Conservation (phyloP, 2,113 vertebrate genomes). For the Coptodon bakossiorum region DNA sequence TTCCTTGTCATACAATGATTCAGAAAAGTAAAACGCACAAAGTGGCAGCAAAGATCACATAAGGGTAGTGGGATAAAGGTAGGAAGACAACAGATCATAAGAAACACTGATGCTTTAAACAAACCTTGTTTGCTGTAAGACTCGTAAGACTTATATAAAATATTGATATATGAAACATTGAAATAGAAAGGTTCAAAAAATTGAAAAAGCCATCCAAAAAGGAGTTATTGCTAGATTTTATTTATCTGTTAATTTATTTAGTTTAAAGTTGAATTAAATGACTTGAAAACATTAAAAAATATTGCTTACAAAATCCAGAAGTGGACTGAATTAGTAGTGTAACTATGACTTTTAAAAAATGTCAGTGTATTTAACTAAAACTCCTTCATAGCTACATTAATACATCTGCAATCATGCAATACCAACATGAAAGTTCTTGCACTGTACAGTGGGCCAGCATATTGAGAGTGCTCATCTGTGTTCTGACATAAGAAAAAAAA, state of each 20-base stretch:
- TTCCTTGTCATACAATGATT: slow-evolving; percentile 23
- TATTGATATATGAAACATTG: background rate
- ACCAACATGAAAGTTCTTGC: background rate
- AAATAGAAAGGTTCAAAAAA: accelerated
- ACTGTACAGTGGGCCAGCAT: background rate
- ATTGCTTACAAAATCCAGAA: background rate
- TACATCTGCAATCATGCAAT: background rate
- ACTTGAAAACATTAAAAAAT: accelerated
- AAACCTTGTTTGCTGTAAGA: background rate
- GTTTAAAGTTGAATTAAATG: background rate
- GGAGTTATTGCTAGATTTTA: background rate
- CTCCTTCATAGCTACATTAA: background rate
- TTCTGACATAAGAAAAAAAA: background rate
- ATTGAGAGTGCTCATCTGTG: background rate
- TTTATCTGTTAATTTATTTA: background rate
- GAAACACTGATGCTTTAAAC: background rate
- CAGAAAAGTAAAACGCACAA: slow-evolving; percentile 10
- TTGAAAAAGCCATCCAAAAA: background rate
- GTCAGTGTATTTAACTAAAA: background rate
- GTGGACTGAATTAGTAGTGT: background rate
- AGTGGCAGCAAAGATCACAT: background rate
- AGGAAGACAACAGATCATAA: background rate
- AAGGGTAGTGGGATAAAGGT: background rate
- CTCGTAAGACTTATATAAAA: background rate
- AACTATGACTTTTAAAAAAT: background rate